phyloP scores from a whole-genome alignment of 2,797 vertebrate species.

The Poeciliopsis paucimaculata region DNA sequence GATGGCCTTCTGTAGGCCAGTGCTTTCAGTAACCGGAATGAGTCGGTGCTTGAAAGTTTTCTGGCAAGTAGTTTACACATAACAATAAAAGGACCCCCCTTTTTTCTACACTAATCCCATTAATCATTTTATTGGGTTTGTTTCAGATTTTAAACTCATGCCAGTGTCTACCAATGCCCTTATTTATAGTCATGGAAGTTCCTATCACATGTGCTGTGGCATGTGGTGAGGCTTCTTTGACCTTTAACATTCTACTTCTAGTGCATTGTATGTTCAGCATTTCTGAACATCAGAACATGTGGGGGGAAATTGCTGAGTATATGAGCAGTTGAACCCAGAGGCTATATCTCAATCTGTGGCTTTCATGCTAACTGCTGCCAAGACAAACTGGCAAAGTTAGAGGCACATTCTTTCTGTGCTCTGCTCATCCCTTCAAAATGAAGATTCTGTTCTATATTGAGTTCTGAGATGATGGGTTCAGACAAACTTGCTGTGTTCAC shows the following conservation, averaged over 20 bases:
- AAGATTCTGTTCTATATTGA: slow-evolving; percentile 53
- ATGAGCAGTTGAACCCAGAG: slow-evolving; percentile 32
- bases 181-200: slow-evolving; percentile 69
- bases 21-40: slow-evolving; percentile 29
- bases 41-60: slow-evolving; percentile 7
- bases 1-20: slow-evolving; percentile 40
- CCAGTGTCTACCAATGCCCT: slow-evolving; percentile 18
- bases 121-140: slow-evolving; percentile 6
- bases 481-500: slow-evolving; percentile 34
- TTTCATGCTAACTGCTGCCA: slow-evolving; percentile 64
- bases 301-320: slow-evolving; percentile 25
- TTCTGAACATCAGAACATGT: slow-evolving; percentile 9
- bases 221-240: slow-evolving; percentile 54
- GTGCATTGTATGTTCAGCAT: slow-evolving; percentile 8
- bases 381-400: slow-evolving; percentile 61
- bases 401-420: slow-evolving; percentile 70
- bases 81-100: slow-evolving; percentile 10
- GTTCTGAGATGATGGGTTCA: slow-evolving; percentile 44
- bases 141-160: slow-evolving; percentile 10
- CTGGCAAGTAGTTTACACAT: slow-evolving; percentile 24
- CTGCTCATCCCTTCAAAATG: slow-evolving; percentile 79
- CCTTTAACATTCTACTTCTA: slow-evolving; percentile 59
- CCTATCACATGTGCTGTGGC: slow-evolving; percentile 42
- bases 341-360: slow-evolving; percentile 33
- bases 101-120: neutral